Conservation (phyloP, 64 coral and sea anemone genomes). For the Montipora cactus region DNA sequence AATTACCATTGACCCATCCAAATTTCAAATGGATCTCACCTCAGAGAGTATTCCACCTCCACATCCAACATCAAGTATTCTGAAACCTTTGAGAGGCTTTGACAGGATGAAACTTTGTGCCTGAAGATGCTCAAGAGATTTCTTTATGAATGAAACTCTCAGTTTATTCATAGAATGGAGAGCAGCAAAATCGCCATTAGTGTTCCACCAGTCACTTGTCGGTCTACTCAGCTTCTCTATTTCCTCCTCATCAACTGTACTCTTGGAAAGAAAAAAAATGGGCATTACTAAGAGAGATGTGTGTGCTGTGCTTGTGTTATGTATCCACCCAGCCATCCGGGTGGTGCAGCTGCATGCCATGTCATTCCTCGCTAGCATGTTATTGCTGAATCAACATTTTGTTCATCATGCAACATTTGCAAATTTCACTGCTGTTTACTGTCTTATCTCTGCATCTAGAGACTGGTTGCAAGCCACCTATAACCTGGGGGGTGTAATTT, state of each 20-base stretch:
- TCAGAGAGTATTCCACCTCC: slow-evolving; percentile 94
- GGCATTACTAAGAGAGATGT: too few species aligned
- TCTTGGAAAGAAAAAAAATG: slow-evolving; percentile 1
- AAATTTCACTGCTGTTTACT: too few species aligned
- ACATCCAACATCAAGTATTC: slow-evolving; percentile 93
- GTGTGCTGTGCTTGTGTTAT: too few species aligned
- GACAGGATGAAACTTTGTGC: not conserved
- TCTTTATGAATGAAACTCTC: slow-evolving; percentile 88
- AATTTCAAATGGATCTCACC: slow-evolving; percentile 35
- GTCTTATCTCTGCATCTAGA: too few species aligned
- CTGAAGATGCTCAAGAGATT: slow-evolving; percentile 54
- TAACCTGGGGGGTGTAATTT: too few species aligned
- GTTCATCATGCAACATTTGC: too few species aligned
- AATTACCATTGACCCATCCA: not conserved
- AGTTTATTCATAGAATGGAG: slow-evolving; percentile 96
- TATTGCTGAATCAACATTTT: too few species aligned
- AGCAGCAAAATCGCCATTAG: slow-evolving; percentile 86
- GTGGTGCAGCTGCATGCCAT: too few species aligned
- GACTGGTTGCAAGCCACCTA: too few species aligned
- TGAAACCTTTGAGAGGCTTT: slow-evolving; percentile 69
- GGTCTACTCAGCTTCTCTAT: slow-evolving; percentile 81
- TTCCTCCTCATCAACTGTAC: slow-evolving; percentile 90
- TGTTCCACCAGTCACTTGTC: slow-evolving; percentile 87
- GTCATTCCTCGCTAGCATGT: too few species aligned
- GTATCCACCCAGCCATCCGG: too few species aligned